Evolutionary conservation across 2,113 vertebrate species (phyloP).

Genomic region (Psammodynastes pulverulentus): DNA sequence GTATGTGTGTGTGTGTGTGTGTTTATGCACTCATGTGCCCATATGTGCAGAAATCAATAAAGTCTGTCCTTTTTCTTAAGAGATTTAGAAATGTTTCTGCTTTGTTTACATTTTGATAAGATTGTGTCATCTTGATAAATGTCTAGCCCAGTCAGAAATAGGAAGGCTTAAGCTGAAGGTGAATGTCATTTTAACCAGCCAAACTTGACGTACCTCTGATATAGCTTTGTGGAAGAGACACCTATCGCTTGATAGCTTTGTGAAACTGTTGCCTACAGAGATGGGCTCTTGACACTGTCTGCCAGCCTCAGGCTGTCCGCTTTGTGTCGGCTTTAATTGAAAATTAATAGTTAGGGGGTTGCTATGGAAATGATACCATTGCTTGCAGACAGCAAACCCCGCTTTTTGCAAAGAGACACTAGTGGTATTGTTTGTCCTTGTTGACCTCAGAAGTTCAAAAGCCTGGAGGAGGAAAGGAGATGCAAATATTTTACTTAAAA

Average conservation of each 20-base stretch:
- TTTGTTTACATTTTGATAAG: conserved; percentile 66
- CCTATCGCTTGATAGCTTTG: conserved; percentile 80
- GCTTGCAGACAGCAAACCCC: conserved; percentile 83
- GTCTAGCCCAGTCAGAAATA: conserved; percentile 67
- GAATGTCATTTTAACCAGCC: conserved; percentile 80
- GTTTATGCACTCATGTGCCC: not conserved
- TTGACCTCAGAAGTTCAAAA: conserved; percentile 98
- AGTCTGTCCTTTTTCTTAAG: conserved; percentile 22
- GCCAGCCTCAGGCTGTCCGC: conserved; percentile 83
- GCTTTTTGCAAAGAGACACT: conserved; percentile 92
- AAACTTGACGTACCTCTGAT: conserved; percentile 78
- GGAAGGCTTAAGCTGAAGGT: conserved; percentile 77
- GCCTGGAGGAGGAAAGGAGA: conserved; percentile 86
- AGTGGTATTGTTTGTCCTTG: conserved; percentile 98
- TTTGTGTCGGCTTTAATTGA: conserved; percentile 95
- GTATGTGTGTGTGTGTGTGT: not conserved
- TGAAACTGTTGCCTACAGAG: conserved; percentile 85
- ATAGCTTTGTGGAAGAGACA: conserved; percentile 74
- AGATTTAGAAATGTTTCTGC: conserved; percentile 61
- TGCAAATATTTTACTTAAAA: conserved; percentile 87
- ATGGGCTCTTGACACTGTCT: conserved; percentile 87
- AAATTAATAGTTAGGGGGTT: conserved; percentile 92
- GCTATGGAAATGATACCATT: conserved; percentile 89
- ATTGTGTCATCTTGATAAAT: conserved; percentile 64
- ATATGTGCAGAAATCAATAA: conserved; percentile 6